A percentile compares a stretch with the other conserved stretches of the same genome.
These are phyloP conservation scores for Eulemur mongoz DNA, from an alignment of 2,797 vertebrate species.

Conservation along the genomic window DNA sequence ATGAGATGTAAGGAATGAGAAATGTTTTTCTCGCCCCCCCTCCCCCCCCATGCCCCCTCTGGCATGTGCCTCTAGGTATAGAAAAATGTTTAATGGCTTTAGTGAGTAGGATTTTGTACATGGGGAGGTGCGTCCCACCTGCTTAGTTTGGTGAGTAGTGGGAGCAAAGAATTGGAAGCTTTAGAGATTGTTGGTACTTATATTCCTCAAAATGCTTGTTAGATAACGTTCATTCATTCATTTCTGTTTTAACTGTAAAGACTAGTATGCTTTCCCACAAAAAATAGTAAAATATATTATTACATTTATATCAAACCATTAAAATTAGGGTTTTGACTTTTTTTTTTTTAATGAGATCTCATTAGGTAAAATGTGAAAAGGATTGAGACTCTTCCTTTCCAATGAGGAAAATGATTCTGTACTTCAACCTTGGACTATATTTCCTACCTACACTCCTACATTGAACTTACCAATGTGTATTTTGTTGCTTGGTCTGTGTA, in stretches of 20 bases:
- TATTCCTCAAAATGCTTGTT: background rate
- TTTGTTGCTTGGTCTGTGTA: conserved; percentile 45
- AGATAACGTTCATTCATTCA: background rate
- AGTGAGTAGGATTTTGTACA: background rate
- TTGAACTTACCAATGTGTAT: background rate
- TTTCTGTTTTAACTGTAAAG: conserved; percentile 34
- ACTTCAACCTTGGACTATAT: background rate
- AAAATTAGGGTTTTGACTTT: background rate
- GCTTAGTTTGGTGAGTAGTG: background rate
- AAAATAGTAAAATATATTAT: background rate
- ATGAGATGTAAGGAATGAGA: background rate
- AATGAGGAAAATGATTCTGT: background rate
- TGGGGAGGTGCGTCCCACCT: background rate
- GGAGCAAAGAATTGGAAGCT: background rate
- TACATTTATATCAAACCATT: background rate
- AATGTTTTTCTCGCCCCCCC: background rate
- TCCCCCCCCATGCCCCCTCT: no score
- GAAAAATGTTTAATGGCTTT: background rate
- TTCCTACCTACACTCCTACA: background rate
- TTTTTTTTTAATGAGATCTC: background rate
- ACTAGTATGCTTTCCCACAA: background rate
- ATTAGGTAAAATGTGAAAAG: background rate
- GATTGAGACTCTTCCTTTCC: background rate
- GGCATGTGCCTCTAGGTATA: no score
- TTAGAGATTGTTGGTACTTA: background rate